Evolutionary conservation across 1,140 invertebrate genomes (phyloP).

Genomic region (Drosophila teissieri): DNA sequence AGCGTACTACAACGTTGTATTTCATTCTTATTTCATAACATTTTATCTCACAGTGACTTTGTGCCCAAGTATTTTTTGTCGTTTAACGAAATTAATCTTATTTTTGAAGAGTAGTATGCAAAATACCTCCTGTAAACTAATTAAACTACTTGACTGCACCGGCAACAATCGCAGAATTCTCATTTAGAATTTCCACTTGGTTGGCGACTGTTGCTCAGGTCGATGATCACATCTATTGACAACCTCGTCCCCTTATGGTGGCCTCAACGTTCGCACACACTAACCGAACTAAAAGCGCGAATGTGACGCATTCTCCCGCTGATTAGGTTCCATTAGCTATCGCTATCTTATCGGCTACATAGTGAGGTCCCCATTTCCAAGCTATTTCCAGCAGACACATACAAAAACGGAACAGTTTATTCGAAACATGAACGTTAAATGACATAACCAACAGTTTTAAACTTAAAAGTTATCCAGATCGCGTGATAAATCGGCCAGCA

Average conservation of each 20-base stretch:
- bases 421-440: slow-evolving; percentile 21
- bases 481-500: slow-evolving; percentile 76
- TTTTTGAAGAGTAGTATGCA: not conserved
- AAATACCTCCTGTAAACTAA: not conserved
- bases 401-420: slow-evolving; percentile 27
- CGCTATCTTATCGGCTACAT: slow-evolving; percentile 48
- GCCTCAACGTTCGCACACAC: slow-evolving; percentile 15
- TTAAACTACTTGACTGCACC: not conserved
- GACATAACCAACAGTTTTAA: slow-evolving; percentile 29
- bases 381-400: slow-evolving; percentile 31
- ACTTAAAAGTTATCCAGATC: slow-evolving; percentile 79
- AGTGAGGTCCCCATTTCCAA: slow-evolving; percentile 6
- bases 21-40: not conserved
- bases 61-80: not conserved
- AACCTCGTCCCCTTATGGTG: slow-evolving; percentile 24
- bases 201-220: slow-evolving; percentile 9
- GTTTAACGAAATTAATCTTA: too few relatives aligned
- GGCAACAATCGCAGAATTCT: not conserved
- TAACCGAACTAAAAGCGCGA: slow-evolving; percentile 21
- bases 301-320: slow-evolving; percentile 33
- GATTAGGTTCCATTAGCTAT: slow-evolving; percentile 18
- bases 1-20: not conserved
- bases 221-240: slow-evolving; percentile 40
- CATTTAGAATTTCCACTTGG: not conserved
- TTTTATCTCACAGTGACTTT: not conserved